These are phyloP conservation scores for Delphinapterus leucas DNA, from an alignment of 2,113 vertebrate species.

Conservation along the genomic window DNA sequence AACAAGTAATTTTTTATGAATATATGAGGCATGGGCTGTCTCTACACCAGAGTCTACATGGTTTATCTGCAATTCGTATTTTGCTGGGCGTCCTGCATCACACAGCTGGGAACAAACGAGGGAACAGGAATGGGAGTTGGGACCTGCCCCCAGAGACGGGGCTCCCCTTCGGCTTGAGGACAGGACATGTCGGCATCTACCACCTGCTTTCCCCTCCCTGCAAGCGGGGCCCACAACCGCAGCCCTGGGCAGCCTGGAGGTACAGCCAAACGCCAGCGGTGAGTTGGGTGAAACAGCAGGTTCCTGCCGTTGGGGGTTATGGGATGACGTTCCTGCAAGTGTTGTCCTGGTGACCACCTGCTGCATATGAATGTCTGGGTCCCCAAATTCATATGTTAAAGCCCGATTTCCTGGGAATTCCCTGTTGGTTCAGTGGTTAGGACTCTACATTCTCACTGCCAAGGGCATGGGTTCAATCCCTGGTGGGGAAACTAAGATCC, in stretches of 20 bases:
- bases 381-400: not conserved
- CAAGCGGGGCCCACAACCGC: not conserved
- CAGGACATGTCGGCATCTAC: not conserved
- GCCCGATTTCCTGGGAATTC: too few species aligned
- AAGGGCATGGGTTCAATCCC: too few species aligned
- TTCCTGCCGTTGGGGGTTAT: not conserved
- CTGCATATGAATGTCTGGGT: rapidly evolving
- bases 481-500: too few species aligned
- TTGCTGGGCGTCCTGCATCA: rapidly evolving
- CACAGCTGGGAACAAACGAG: not conserved
- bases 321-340: rapidly evolving
- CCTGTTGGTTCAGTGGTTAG: too few species aligned
- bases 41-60: rapidly evolving
- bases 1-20: not conserved
- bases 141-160: not conserved
- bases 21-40: rapidly evolving
- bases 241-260: not conserved
- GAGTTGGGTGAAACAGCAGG: rapidly evolving
- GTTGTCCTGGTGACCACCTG: not conserved
- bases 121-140: not conserved
- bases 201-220: not conserved
- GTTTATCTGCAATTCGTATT: rapidly evolving
- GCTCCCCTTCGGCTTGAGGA: not conserved
- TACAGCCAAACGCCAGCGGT: rapidly evolving
- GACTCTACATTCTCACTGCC: too few species aligned